These are phyloP conservation scores for Dorcus hopei DNA, from an alignment of 2,888 invertebrate species.

Conservation along the genomic window DNA sequence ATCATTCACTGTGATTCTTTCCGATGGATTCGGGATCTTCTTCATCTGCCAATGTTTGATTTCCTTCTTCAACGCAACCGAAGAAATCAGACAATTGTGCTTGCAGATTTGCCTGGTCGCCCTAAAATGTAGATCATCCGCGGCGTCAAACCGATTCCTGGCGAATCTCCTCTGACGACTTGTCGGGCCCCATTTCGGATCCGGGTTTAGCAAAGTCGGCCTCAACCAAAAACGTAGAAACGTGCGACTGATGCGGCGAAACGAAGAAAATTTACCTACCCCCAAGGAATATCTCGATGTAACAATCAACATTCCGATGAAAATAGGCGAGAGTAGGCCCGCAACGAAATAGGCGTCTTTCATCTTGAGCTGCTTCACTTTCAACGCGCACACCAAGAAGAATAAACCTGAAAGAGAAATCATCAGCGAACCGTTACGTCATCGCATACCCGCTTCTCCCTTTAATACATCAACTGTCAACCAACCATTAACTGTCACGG, in stretches of 20 bases:
- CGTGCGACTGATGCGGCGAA: no score
- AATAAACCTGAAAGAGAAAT: background rate
- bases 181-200: slow-evolving; percentile 12
- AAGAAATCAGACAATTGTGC: slow-evolving; percentile 11
- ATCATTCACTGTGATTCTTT: no score
- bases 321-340: background rate
- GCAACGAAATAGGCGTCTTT: no score
- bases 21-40: background rate
- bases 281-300: slow-evolving; percentile 10
- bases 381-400: background rate
- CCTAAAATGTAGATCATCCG: slow-evolving; percentile 13
- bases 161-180: slow-evolving; percentile 9
- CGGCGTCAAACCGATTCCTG: slow-evolving; percentile 12
- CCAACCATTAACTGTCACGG: background rate
- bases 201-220: no score
- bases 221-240: no score
- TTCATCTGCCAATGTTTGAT: slow-evolving; percentile 11
- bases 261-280: slow-evolving; percentile 7
- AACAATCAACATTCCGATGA: slow-evolving; percentile 6
- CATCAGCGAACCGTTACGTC: no score
- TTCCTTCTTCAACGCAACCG: slow-evolving; percentile 13
- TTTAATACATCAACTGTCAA: no score
- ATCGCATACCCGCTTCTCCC: no score
- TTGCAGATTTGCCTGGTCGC: slow-evolving; percentile 6
- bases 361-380: background rate